Base-by-base conservation (phyloP, 1,140 invertebrate species). In the Kradibia gibbosae region DNA sequence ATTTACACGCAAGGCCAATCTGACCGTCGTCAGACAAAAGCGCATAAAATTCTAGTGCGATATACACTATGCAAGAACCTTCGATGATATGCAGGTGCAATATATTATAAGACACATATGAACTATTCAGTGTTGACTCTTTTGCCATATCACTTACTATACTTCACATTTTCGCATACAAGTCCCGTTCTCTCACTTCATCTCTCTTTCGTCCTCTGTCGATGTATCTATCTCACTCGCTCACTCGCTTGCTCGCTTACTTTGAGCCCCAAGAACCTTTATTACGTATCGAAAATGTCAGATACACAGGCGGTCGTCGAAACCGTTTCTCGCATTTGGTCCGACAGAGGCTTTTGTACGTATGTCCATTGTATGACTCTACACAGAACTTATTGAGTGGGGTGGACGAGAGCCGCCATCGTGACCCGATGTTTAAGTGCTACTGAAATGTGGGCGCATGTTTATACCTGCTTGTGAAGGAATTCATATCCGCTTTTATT, bases 61-160 rank as follows among this genome's bases (percentile, higher is more conserved):
- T 22, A 13, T 42, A 3, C 42, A 55, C 11, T 31, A 45, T 53
- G 45, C 76, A 62, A 78, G 55, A 67, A 42, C 22, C 62, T 67
- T 78, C 76, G 45, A 70, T 78, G 76, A 13, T n/a, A n/a, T n/a
- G 45, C 20, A 74, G 39, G 39, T 39, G 45, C 25, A 71, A 31
- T 17, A 7, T 36, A 71, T 71, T 42, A 25, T 25, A 5, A 20
- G n/a, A 25, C 42, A 13, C 42, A 42, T 25, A 7, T 55, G 28
- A 8, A 73, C 55, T 73, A 73, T 53, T 48, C 55, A 28, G 25
- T 60, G 55, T 28, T 28, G 31, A 31, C 55, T 60, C 17, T n/a
- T n/a, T n/a, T n/a, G n/a, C n/a, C n/a, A n/a, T n/a, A n/a, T n/a
- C n/a, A n/a, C n/a, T n/a, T n/a, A n/a, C n/a, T n/a, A n/a, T n/a